phyloP scores from a whole-genome alignment of 2,113 vertebrate species.

The Muscicapa adusta region DNA sequence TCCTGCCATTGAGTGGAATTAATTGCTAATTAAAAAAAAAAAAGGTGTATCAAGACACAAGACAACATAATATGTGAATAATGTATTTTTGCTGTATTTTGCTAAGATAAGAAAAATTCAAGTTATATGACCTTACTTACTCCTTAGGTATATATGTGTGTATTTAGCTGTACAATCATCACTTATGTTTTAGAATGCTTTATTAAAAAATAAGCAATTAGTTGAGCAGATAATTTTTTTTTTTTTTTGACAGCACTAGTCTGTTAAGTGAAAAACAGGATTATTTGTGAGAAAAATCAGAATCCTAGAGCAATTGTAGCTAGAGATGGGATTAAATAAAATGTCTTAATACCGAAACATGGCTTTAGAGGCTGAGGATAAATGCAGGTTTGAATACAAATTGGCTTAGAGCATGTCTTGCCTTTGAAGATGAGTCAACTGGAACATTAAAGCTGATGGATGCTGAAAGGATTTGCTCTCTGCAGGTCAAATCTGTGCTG shows the following conservation, averaged over 20 bases:
- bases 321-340: background rate
- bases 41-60: background rate
- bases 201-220: background rate
- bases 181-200: background rate
- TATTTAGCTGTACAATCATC: background rate
- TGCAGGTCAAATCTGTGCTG: background rate
- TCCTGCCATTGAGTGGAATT: background rate
- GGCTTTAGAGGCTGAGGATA: background rate
- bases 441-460: background rate
- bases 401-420: background rate
- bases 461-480: background rate
- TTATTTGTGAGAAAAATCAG: background rate
- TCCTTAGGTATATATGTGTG: background rate
- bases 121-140: background rate
- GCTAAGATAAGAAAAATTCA: background rate
- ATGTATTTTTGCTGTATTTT: background rate
- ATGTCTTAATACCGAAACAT: background rate
- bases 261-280: background rate
- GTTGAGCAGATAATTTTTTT: background rate
- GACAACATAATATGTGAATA: background rate
- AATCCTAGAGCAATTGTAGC: background rate
- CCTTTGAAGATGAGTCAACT: background rate
- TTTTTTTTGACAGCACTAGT: background rate
- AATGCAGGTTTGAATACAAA: background rate
- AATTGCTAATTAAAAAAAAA: background rate